Evolutionary conservation across 2,797 vertebrate genomes (phyloP).

Genomic region (Gadopsis bispinosus): DNA sequence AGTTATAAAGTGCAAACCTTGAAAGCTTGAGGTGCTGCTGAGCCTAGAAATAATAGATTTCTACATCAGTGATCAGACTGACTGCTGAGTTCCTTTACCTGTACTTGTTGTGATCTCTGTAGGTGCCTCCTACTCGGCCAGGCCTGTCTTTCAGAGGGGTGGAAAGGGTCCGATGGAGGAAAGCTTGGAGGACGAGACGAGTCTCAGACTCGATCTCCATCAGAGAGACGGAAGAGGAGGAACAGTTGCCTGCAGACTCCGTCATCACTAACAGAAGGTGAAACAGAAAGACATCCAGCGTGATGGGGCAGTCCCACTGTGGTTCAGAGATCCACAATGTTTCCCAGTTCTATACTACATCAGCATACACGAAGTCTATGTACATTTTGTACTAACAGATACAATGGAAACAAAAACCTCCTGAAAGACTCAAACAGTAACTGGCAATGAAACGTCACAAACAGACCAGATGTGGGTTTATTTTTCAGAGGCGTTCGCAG

Average conservation of each 20-base stretch:
- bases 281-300: background rate
- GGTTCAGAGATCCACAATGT: background rate
- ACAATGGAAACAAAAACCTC: no score
- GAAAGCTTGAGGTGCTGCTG: background rate
- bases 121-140: conserved; percentile 84
- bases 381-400: background rate
- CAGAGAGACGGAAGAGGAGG: conserved; percentile 78
- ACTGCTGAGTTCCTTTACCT: conserved; percentile 72
- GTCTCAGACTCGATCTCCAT: conserved; percentile 86
- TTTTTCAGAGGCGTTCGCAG: no score
- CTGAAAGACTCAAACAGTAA: no score
- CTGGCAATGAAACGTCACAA: no score
- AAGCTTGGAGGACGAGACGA: conserved; percentile 86
- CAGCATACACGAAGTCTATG: background rate
- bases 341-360: background rate
- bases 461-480: no score
- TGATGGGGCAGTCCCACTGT: background rate
- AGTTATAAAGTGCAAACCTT: background rate
- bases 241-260: conserved; percentile 27
- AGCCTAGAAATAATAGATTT: no score
- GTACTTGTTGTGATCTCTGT: conserved; percentile 80
- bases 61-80: no score
- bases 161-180: conserved; percentile 78
- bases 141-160: conserved; percentile 58
- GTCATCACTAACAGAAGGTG: conserved; percentile 65